Evolutionary conservation across 2,888 invertebrate species (phyloP).

Genomic region (Agrochola lota): DNA sequence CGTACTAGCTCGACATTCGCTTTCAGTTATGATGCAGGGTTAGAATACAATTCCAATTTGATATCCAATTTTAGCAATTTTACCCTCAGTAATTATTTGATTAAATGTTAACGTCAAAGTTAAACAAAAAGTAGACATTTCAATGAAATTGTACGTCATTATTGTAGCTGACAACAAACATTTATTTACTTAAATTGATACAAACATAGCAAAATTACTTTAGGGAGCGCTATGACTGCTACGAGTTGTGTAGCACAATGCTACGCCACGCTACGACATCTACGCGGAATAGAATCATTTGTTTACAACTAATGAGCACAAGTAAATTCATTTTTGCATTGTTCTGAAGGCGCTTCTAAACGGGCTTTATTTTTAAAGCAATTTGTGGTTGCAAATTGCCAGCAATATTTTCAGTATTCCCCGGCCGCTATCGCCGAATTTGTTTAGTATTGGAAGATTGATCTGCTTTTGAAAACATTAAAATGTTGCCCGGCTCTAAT

Average conservation of each 20-base stretch:
- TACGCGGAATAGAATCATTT: conserved; percentile 25
- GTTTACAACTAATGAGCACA: conserved; percentile 10
- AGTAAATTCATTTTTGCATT: conserved; percentile 2
- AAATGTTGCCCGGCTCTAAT: not conserved
- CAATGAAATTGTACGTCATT: not conserved
- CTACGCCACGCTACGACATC: conserved; percentile 47
- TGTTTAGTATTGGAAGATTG: not conserved
- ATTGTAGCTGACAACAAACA: conserved; percentile 2
- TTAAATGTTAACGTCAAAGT: not conserved
- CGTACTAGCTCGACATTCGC: too few species aligned
- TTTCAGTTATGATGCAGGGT: not conserved
- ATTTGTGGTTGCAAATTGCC: not conserved
- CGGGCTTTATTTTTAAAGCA: not conserved
- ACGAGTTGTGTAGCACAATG: conserved; percentile 35
- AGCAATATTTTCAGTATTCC: not conserved
- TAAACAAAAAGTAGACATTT: not conserved
- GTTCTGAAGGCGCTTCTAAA: not conserved
- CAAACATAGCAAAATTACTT: conserved; percentile 27
- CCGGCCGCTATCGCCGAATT: not conserved
- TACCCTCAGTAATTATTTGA: not conserved
- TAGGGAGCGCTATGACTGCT: conserved; percentile 20
- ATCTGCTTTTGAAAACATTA: not conserved
- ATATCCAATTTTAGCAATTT: not conserved
- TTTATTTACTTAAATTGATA: conserved; percentile 22
- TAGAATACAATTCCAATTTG: not conserved